Base-by-base conservation (phyloP, 2,113 vertebrate species). In the Poeciliopsis turrubarensis region DNA sequence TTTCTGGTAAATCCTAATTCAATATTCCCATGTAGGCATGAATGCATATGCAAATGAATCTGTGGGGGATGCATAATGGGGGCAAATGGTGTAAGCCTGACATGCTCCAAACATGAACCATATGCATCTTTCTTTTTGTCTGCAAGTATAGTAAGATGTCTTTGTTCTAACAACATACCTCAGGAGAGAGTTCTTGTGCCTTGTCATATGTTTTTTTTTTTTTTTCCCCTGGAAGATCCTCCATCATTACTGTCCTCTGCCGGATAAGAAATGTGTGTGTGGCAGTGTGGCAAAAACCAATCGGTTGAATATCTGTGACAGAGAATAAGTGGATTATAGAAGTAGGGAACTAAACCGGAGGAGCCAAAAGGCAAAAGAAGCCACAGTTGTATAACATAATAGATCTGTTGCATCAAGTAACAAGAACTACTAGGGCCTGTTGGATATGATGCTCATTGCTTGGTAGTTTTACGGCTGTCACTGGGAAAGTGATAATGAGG, bases 81-180 rank as follows among this genome's bases (percentile, higher is more conserved):
- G 78, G 27, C 54, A 80, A 82, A 84, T 87, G 83, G 85, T 89
- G 78, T 86, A 82, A 92, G 73, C 87, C 86, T 79, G 85, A 89
- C 85, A 89, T 90, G 83, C 80, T 85, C 78, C 85, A 92, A 94
- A 92, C 89, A 89, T 86, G 76, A 92, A 94, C 88, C 92, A 93
- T 88, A 86, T 93, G 92, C 83, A 80, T 77, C 86, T 87, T 65
- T 70, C 62, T 84, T 83, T 87, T 91, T 90, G 92, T 92, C 81
- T 85, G 30, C 91, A 90, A 93, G 92, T 82, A 81, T 66, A 85
- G 81, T 94, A 92, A 91, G 88, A 92, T 93, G 91, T 89, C 86
- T 88, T 89, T 91, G 89, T 89, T 88, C 86, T 72, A 78, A 62
- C 73, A 82, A 77, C 82, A 83, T 81, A 87, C 86, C 87, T 86